Evolutionary conservation across 1,140 invertebrate genomes (phyloP), one percentile per base, ranked within the genome.

Genomic region (Proales similis): DNA sequence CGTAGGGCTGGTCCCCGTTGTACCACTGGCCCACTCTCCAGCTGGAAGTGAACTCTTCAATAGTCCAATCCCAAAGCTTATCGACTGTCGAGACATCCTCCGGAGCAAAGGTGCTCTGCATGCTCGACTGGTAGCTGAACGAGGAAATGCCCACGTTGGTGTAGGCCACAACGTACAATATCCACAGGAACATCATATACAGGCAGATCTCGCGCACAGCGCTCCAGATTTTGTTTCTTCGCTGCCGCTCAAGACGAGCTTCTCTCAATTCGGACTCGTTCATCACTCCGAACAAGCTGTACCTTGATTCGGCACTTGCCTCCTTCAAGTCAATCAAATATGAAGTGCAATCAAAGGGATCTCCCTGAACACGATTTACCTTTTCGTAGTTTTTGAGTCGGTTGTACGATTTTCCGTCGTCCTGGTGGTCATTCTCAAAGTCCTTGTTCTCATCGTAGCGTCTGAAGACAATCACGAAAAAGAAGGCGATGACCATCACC

Each of bases 381-480:
- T 72, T 68, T 48, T 73, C 72, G 49, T 76, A 73, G 22, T 65
- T 22, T 19, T 66, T 61, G 11, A 74, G 65, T 26, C 38, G 9
- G 24, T 49, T 49, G 9, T 66, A 39, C 1, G 67, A 67, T 9
- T 48, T 22, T 6, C 71, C 70, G 63, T 80, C 79, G 61, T 80
- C 79, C 19, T 79, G 75, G 12, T 77, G 68, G 32, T 74, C 75
- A 2, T 68, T 17, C 9, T 74, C 73, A 45, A 79, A 78, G 36
- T 80, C 79, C 20, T 76, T 70, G 39, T 78, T 74, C 17, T 71
- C 71, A 20, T 73, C 71, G 0, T 78, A 72, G 48, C 75, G 77
- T 66, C 79, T 79, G 57, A 77, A 72, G 26, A 81, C 67, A 46
- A 77, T 68, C 1, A 78, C 77, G 29, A 81, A 70, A 26, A 81